Conservation (phyloP, 2,113 vertebrate species). For the Gobiocypris rarus region DNA sequence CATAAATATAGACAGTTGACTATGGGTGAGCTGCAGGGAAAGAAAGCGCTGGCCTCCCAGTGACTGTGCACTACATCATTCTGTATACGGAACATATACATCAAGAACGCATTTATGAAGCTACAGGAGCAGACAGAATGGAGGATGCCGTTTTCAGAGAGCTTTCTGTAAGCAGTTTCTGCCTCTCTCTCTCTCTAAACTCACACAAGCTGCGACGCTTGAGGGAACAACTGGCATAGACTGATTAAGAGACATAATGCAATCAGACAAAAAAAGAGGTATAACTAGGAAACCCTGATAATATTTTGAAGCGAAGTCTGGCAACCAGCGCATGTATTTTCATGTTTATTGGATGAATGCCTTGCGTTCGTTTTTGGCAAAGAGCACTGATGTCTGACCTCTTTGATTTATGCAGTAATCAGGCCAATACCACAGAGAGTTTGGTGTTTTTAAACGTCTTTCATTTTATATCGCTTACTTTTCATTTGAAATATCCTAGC, state of each 20-base stretch:
- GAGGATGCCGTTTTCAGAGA: not conserved
- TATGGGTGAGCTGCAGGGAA: not conserved
- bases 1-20: conserved; percentile 28
- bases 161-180: not conserved
- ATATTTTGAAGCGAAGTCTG: not conserved
- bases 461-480: not conserved
- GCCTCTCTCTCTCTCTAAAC: not conserved
- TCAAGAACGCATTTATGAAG: not conserved
- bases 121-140: not conserved
- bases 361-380: conserved; percentile 8
- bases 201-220: not conserved
- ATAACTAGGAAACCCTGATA: conserved; percentile 11
- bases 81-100: not conserved
- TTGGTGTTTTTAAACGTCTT: not conserved
- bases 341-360: conserved; percentile 22
- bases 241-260: conserved; percentile 25
- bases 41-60: not conserved
- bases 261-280: conserved; percentile 9
- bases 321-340: not conserved
- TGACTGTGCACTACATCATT: not conserved
- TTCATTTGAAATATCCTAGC: not conserved
- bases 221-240: conserved; percentile 18
- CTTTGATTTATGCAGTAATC: not conserved
- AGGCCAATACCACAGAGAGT: not conserved
- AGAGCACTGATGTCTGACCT: conserved; percentile 13